phyloP scores from a whole-genome alignment of 2,888 invertebrate species.

The Leucophenga maculata region DNA sequence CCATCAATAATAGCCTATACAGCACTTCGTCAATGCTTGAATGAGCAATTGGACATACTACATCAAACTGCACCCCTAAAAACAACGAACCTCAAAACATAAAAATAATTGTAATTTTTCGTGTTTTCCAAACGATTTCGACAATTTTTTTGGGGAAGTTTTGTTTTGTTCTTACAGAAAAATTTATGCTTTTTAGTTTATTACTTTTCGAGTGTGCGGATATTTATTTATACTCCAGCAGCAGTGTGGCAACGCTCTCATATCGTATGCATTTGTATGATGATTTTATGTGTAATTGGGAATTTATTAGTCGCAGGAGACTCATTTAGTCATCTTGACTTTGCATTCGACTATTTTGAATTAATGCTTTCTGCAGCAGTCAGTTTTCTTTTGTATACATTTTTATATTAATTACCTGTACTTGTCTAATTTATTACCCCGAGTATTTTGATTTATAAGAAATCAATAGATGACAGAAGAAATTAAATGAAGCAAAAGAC shows the following conservation, averaged over 20 bases:
- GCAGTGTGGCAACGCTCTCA: constrained; percentile 3
- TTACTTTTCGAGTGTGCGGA: background rate
- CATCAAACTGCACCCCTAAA: background rate
- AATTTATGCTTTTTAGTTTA: constrained; percentile 23
- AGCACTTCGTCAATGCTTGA: background rate
- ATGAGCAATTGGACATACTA: constrained; percentile 16
- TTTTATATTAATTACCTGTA: constrained; percentile 17
- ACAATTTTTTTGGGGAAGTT: background rate
- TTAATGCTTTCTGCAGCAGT: constrained; percentile 2
- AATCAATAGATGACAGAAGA: constrained; percentile 7
- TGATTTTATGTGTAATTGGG: constrained; percentile 53
- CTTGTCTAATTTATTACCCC: constrained; percentile 19
- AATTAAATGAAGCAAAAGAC: background rate
- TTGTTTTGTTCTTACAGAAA: background rate
- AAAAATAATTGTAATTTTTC: constrained; percentile 29
- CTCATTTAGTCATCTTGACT: constrained; percentile 55
- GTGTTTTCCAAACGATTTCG: constrained; percentile 18
- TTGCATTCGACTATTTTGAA: constrained; percentile 8
- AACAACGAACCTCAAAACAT: constrained; percentile 7
- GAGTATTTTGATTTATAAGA: constrained; percentile 11
- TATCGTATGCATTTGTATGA: constrained; percentile 25
- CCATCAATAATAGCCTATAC: too few species aligned
- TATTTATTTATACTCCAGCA: background rate
- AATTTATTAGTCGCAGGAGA: constrained; percentile 69
- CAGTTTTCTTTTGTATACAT: background rate